Evolutionary conservation across 2,113 vertebrate species (phyloP), one percentile per base, ranked within the genome.

Genomic region (Theristicus caerulescens): DNA sequence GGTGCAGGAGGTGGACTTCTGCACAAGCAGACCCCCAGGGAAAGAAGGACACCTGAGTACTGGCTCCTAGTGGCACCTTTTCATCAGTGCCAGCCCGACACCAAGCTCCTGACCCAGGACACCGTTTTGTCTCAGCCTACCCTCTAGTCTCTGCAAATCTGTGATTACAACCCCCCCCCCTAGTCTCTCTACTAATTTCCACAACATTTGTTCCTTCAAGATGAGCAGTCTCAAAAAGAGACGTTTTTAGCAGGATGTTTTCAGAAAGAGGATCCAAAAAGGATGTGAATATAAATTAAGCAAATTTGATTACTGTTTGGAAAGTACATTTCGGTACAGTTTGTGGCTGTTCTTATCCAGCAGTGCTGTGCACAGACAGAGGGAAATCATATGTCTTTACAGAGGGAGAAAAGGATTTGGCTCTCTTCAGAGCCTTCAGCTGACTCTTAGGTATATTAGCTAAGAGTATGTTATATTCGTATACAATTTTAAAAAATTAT

Each of bases 161-260:
- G 32, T 16, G 6, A 1, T 65, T 47, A 14, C 52, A 82, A 52
- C 2, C 4, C 44, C 10, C 12, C 12, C 10, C 31, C 8, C 5
- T 14, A 1, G 2, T 46, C 10, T 65, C 29, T 47, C 32, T 20
- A 22, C n/a, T 3, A 79, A 69, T 83, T 80, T 86, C 70, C 85
- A 24, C 21, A 86, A 7, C 34, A 31, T 58, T 85, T 77, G 44
- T 9, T 59, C 64, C 85, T 85, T 85, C 47, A 58, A 66, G 40
- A 46, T 0, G 0, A 70, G 22, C 12, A 32, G 32, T 58, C 69
- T 62, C 0, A 0, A 69, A 82, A 85, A 51, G 36, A 58, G 19
- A 42, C 0, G 0, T 6, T 42, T 81, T 94, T 24, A 80, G 54
- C 42, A 54, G 10, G 24, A 29, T 54, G 47, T 65, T 92, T 86